Evolutionary conservation across 2,113 vertebrate species (phyloP).

Genomic region (Psilopsiagon aymara): DNA sequence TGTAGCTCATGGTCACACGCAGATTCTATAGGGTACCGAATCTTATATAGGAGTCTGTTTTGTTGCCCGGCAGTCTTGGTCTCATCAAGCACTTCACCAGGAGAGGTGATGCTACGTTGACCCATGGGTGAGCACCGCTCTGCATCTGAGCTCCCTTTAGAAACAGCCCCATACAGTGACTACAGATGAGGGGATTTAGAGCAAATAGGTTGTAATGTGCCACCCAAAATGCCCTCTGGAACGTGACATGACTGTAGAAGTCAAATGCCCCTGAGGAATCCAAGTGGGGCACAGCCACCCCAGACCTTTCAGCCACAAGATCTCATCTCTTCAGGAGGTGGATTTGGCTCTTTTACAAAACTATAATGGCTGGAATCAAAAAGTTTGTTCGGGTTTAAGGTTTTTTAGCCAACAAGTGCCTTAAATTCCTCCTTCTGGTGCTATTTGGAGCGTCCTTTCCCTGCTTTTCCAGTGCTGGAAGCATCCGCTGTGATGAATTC

Average conservation of each 20-base stretch:
- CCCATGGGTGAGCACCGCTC: background rate
- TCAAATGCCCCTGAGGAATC: background rate
- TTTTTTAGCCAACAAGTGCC: background rate
- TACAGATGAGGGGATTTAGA: background rate
- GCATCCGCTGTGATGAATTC: background rate
- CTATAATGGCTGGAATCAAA: background rate
- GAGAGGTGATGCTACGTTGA: too few relatives aligned
- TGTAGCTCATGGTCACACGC: fast-evolving
- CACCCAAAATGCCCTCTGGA: background rate
- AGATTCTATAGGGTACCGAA: background rate
- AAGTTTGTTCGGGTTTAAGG: background rate
- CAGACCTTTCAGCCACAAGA: background rate
- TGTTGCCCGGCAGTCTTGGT: background rate
- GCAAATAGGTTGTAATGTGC: fast-evolving
- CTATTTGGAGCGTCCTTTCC: background rate
- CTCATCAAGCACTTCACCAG: fast-evolving
- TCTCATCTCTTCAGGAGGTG: background rate
- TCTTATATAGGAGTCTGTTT: background rate
- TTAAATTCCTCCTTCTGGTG: too few relatives aligned
- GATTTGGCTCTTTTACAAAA: too few relatives aligned
- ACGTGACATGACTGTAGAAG: fast-evolving
- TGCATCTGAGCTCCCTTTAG: background rate
- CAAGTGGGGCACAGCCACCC: fast-evolving
- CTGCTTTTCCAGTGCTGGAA: background rate
- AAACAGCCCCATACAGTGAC: fast-evolving